Base-by-base conservation (phyloP, 2,797 vertebrate genomes). In the Saguinus oedipus region DNA sequence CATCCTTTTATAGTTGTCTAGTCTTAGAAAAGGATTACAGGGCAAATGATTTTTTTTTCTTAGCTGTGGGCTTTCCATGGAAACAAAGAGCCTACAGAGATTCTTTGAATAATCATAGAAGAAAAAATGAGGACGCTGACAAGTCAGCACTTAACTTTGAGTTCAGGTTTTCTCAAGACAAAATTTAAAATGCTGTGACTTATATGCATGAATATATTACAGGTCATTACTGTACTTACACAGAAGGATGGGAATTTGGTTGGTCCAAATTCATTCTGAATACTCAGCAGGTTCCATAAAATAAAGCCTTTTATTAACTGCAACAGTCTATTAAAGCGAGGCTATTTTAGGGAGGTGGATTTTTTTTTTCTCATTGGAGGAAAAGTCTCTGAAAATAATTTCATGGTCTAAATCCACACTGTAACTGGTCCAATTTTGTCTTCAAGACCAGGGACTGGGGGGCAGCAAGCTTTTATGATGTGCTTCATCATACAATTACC, bases 361-460 rank as follows among this genome's bases (percentile, higher is more conserved):
- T 96, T 83, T 57, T 96, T 92, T 90, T 96, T 92, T 91, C 92
- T 93, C 78, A n/a, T 97, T 96, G 72, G 78, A 95, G 50, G 83
- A 76, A 80, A 96, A 76, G 44, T 59, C 76, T 94, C 89, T 94
- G 95, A 93, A 97, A 96, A 96, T 93, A 92, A 97, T 81, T 96
- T 95, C 76, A 92, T 79, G 68, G 82, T 84, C 88, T 95, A 83
- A 81, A 48, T 86, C 92, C 90, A 44, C 85, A 55, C 15, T 33
- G 33, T 96, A 30, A 75, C 84, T 72, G 84, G 59, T 61, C 81
- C 76, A 81, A 7, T 84, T 92, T 93, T 96, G 89, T 85, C 81
- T 39, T 92, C 11, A 2, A 70, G 88, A 90, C 68, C 48, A 85
- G 44, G 78, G 81, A 50, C 82, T 36, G 39, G 33, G 61, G 72